phyloP scores from a whole-genome alignment of 1,140 invertebrate species.

The Platyura marginata region DNA sequence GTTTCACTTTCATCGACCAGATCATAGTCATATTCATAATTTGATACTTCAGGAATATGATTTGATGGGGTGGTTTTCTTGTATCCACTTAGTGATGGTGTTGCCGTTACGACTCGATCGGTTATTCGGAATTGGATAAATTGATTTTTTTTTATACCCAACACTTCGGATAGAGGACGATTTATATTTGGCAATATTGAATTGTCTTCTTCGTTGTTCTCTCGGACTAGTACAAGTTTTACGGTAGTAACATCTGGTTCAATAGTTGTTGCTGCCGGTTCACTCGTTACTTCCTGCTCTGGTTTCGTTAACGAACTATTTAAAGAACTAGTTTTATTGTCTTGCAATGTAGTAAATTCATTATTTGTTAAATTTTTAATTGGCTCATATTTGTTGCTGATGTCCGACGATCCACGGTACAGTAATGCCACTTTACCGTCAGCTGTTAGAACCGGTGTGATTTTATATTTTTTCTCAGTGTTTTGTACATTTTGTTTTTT shows the following conservation, averaged over 20 bases:
- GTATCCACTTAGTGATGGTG: not conserved
- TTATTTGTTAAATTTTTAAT: constrained; percentile 18
- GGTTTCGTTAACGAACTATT: constrained; percentile 2
- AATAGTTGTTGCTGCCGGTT: not conserved
- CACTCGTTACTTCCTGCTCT: not conserved
- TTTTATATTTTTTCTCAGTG: constrained; percentile 11
- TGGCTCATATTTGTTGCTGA: constrained; percentile 24
- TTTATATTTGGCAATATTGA: constrained; percentile 22
- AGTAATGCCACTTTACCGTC: constrained; percentile 26
- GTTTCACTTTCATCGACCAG: not conserved
- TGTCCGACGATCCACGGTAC: constrained; percentile 17
- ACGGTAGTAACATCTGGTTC: constrained; percentile 15
- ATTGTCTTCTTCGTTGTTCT: constrained; percentile 12
- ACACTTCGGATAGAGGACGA: constrained; percentile 21
- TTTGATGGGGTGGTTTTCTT: not conserved
- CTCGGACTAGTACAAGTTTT: constrained; percentile 4
- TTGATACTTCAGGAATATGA: not conserved
- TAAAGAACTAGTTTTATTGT: constrained; percentile 1
- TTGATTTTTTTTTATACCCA: constrained; percentile 24
- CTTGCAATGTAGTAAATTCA: not conserved
- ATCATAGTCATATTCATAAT: not conserved
- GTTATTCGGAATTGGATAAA: constrained; percentile 22
- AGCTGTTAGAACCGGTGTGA: constrained; percentile 24
- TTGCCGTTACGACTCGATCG: constrained; percentile 2
- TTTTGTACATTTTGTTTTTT: not conserved